phyloP scores from a whole-genome alignment of 2,888 invertebrate genomes.

The Protophormia terraenovae region DNA sequence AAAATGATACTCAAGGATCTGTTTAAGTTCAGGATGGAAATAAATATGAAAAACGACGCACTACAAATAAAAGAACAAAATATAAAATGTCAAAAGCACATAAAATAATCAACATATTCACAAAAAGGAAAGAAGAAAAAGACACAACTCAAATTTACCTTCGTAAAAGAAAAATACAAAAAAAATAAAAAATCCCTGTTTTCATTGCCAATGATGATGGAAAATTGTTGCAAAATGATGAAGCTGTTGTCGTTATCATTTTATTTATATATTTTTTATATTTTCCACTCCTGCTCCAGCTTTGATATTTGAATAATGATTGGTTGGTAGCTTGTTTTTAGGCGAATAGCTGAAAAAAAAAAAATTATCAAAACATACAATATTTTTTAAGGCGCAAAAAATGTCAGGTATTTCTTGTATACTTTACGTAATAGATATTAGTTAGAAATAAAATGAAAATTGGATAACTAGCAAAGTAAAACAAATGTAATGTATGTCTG shows the following conservation, averaged over 20 bases:
- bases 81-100: conserved; percentile 20
- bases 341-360: neutral
- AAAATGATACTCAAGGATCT: conserved; percentile 22
- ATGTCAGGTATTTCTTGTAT: neutral
- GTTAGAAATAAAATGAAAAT: neutral
- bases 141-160: neutral
- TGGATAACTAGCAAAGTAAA: no score
- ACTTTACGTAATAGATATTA: neutral
- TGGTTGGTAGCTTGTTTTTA: neutral
- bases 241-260: conserved; percentile 17
- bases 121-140: neutral
- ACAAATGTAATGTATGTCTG: no score
- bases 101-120: conserved; percentile 2
- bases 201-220: neutral
- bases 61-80: neutral
- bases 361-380: neutral
- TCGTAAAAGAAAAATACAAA: neutral
- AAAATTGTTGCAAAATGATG: conserved; percentile 24
- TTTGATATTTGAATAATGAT: neutral
- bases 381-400: neutral
- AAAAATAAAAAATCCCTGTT: neutral
- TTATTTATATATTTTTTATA: neutral
- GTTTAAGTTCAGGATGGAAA: conserved; percentile 1
- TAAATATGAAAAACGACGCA: neutral
- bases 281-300: neutral